Conservation (phyloP, 2,888 invertebrate genomes). For the Ommatoiulus sabulosus region DNA sequence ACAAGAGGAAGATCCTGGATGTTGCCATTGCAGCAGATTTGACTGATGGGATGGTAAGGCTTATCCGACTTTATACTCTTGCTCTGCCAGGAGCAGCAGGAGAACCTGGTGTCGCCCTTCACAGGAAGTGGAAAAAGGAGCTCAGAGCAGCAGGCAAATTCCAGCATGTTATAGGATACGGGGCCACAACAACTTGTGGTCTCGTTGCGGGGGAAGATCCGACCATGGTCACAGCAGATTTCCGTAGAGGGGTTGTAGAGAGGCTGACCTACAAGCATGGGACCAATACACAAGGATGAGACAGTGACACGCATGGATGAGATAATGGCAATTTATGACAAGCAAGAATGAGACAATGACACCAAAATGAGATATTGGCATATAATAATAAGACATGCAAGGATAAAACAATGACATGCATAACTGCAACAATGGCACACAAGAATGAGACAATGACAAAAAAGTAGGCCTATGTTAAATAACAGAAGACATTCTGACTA, state of each 20-base stretch:
- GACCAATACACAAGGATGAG: too few species aligned
- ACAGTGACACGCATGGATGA: too few species aligned
- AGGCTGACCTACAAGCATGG: background rate
- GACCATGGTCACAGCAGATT: background rate
- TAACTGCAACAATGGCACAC: too few species aligned
- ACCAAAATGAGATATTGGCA: too few species aligned
- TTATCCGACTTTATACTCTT: background rate
- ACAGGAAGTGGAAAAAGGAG: background rate
- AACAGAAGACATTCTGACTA: too few species aligned
- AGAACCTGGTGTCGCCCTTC: background rate
- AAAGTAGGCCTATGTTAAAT: too few species aligned
- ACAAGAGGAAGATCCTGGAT: background rate
- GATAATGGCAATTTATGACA: too few species aligned
- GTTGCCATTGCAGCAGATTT: background rate
- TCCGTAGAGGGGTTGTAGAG: background rate
- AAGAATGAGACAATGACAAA: too few species aligned
- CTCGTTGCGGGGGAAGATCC: background rate
- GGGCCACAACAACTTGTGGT: background rate
- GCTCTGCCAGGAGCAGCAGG: conserved; percentile 9
- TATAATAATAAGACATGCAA: too few species aligned
- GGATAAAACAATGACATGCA: too few species aligned
- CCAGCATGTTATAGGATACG: background rate
- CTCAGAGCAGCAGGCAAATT: background rate
- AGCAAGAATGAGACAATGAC: too few species aligned
- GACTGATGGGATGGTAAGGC: background rate